Conservation (phyloP, 2,797 vertebrate species). For the Microtus obscurus region DNA sequence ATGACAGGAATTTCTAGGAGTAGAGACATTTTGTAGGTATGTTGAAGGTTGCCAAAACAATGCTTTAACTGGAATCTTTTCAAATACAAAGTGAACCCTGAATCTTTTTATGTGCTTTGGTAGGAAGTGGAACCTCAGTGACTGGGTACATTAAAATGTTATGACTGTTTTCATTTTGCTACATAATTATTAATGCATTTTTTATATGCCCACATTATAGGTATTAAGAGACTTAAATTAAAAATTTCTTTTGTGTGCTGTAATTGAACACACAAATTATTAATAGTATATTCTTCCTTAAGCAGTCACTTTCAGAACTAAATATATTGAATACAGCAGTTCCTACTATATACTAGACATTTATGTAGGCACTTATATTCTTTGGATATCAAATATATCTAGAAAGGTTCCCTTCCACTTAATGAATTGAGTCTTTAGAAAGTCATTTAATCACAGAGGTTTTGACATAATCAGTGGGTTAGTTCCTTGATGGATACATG, state of each 20-base stretch:
- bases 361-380: neutral
- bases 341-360: neutral
- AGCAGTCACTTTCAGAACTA: neutral
- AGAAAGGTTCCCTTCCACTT: neutral
- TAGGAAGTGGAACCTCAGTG: neutral
- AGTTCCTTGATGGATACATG: neutral
- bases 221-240: conserved; percentile 33
- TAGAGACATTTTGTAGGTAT: neutral
- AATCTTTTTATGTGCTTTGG: neutral
- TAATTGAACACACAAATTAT: neutral
- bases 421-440: neutral
- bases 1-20: conserved; percentile 16
- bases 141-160: neutral
- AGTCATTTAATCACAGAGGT: neutral
- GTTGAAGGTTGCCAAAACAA: conserved; percentile 7
- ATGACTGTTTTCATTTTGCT: neutral
- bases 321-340: neutral
- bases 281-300: neutral
- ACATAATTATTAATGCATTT: neutral
- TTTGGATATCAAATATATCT: no score
- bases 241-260: neutral
- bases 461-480: neutral
- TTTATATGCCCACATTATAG: neutral
- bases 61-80: neutral
- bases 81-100: neutral